Conservation (phyloP, 1,140 invertebrate species). For the Drosophila cardini region DNA sequence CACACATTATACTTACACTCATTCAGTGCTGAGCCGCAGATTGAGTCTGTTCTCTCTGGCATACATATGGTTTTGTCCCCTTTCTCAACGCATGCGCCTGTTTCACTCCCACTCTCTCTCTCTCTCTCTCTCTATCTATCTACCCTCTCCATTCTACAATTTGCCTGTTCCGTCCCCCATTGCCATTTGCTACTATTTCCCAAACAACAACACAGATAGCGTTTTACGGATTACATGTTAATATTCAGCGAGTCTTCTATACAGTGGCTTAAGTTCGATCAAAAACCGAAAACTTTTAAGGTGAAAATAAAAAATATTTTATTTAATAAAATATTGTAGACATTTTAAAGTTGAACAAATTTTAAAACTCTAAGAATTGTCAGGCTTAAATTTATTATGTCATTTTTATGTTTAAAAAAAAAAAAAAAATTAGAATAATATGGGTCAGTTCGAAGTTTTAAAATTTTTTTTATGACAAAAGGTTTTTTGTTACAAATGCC, state of each 20-base stretch:
- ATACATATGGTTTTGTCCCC: conserved; percentile 49
- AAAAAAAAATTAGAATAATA: too few species aligned
- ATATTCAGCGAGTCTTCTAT: conserved; percentile 55
- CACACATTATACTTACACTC: conserved; percentile 6
- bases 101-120: conserved; percentile 19
- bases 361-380: too few species aligned
- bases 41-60: conserved; percentile 38
- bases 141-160: background rate
- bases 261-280: conserved; percentile 51
- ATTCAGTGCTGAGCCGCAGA: conserved; percentile 8
- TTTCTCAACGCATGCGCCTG: conserved; percentile 62
- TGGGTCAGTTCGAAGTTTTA: background rate
- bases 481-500: background rate
- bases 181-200: conserved; percentile 22
- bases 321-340: too few species aligned
- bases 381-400: too few species aligned
- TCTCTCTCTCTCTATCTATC: background rate
- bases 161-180: background rate
- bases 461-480: background rate
- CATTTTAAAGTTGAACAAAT: too few species aligned
- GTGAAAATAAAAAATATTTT: too few species aligned
- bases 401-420: too few species aligned
- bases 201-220: conserved; percentile 58
- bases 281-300: conserved; percentile 1
- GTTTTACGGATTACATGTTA: conserved; percentile 67